Percentiles rank a stretch among this genome's conserved stretches.
Conservation (phyloP, 2,113 vertebrate species). For the Atherinomorus stipes region DNA sequence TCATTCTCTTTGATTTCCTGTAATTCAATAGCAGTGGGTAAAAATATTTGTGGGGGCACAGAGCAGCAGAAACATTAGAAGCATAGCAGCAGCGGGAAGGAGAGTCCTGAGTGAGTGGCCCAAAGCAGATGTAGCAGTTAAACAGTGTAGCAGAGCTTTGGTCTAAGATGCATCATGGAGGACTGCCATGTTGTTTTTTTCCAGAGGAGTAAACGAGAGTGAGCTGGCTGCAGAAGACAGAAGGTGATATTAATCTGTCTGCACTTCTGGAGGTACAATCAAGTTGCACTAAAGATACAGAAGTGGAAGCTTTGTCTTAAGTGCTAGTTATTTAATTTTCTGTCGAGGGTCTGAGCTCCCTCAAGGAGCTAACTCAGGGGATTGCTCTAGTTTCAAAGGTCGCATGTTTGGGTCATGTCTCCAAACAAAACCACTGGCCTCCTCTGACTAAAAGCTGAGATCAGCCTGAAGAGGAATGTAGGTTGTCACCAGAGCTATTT, state of each 20-base stretch:
- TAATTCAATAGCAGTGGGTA: constrained; percentile 94
- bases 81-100: constrained; percentile 75
- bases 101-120: constrained; percentile 68
- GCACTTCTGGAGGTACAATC: constrained; percentile 79
- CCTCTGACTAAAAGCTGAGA: constrained; percentile 75
- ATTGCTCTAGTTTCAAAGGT: constrained; percentile 79
- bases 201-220: constrained; percentile 32
- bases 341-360: constrained; percentile 74
- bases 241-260: constrained; percentile 68
- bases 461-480: constrained; percentile 81
- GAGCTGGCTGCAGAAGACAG: constrained; percentile 14
- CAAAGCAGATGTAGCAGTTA: constrained; percentile 77
- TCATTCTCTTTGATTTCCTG: constrained; percentile 94
- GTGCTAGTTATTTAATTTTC: constrained; percentile 74
- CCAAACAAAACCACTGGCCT: constrained; percentile 78
- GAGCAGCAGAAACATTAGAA: constrained; percentile 86
- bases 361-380: constrained; percentile 78
- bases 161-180: constrained; percentile 70
- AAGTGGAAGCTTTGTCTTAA: constrained; percentile 66
- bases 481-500: constrained; percentile 86
- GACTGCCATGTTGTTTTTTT: constrained; percentile 68
- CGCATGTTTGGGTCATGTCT: constrained; percentile 75
- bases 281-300: constrained; percentile 23
- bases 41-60: constrained; percentile 92
- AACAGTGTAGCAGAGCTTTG: constrained; percentile 58